A percentile compares a stretch with the other conserved stretches of the same genome.
These are phyloP conservation scores for Crossaster papposus DNA, from an alignment of 53 echinoderm and acorn worm genomes.

Conservation along the genomic window DNA sequence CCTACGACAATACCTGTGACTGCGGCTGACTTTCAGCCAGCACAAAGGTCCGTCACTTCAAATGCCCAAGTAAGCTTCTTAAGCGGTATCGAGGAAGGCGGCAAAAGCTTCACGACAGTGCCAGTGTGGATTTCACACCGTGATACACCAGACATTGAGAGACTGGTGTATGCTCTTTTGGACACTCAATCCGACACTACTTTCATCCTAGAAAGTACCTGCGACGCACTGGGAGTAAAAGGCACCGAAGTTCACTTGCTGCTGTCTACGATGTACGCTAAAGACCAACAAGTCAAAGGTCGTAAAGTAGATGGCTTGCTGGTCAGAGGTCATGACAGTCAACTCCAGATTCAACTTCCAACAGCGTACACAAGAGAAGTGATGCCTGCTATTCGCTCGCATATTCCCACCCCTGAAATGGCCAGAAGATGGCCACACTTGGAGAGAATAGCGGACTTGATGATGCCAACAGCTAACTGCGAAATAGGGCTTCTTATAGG, in stretches of 20 bases:
- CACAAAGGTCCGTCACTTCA: too few species aligned
- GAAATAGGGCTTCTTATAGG: conserved; percentile 59
- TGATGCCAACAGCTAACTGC: conserved; percentile 53
- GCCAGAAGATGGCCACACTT: conserved; percentile 59
- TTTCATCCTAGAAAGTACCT: conserved; percentile 9
- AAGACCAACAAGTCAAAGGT: conserved; percentile 18
- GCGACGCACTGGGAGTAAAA: background rate
- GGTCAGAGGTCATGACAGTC: conserved; percentile 14
- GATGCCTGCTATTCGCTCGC: conserved; percentile 49
- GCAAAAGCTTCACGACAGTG: conserved; percentile 38
- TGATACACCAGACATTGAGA: conserved; percentile 10
- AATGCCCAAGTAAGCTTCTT: conserved; percentile 36
- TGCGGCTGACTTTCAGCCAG: too few species aligned
- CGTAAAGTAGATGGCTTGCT: conserved; percentile 19
- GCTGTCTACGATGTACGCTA: conserved; percentile 54
- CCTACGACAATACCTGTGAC: too few species aligned
- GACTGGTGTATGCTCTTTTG: conserved; percentile 28
- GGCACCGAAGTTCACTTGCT: conserved; percentile 17
- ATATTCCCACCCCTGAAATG: conserved; percentile 55
- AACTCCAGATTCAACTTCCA: conserved; percentile 21
- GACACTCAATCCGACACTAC: conserved; percentile 46
- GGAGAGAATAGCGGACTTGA: conserved; percentile 31
- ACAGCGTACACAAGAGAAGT: conserved; percentile 37
- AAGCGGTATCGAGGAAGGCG: conserved; percentile 5
- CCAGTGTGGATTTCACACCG: conserved; percentile 49